These are phyloP conservation scores for Chlamydotis undulata DNA, from an alignment of 2,113 vertebrate species.

Conservation along the genomic window DNA sequence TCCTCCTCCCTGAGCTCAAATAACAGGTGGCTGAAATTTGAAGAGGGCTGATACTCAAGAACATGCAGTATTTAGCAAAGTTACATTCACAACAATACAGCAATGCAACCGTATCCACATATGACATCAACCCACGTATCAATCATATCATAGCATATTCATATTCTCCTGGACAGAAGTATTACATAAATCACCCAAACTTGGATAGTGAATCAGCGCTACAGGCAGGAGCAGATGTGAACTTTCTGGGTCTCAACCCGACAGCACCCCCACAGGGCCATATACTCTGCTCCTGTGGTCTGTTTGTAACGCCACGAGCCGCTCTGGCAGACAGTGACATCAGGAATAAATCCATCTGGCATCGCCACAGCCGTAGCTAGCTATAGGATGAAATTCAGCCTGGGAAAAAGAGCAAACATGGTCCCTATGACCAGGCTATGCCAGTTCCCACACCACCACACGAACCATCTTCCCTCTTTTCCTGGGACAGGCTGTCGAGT, in stretches of 20 bases:
- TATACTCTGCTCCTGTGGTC: rapidly evolving
- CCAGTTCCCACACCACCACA: neutral
- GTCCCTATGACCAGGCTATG: neutral
- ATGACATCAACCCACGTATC: too few relatives aligned
- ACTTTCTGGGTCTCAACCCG: neutral
- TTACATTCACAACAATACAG: neutral
- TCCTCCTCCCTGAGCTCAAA: neutral
- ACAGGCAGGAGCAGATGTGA: neutral
- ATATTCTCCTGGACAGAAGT: neutral
- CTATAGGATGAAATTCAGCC: neutral
- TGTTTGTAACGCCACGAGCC: neutral
- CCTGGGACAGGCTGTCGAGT: neutral
- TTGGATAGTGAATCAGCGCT: rapidly evolving
- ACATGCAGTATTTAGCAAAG: neutral
- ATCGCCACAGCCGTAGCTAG: neutral
- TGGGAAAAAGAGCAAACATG: rapidly evolving
- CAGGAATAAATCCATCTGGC: neutral
- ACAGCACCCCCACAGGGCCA: neutral
- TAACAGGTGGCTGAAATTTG: neutral
- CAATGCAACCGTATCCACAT: neutral
- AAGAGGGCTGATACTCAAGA: neutral
- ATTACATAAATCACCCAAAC: neutral
- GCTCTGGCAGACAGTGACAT: neutral
- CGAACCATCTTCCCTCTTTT: neutral
- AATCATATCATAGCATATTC: too few relatives aligned